phyloP scores from a whole-genome alignment of 2,113 vertebrate genomes.

The Benitochromis conjunctus region DNA sequence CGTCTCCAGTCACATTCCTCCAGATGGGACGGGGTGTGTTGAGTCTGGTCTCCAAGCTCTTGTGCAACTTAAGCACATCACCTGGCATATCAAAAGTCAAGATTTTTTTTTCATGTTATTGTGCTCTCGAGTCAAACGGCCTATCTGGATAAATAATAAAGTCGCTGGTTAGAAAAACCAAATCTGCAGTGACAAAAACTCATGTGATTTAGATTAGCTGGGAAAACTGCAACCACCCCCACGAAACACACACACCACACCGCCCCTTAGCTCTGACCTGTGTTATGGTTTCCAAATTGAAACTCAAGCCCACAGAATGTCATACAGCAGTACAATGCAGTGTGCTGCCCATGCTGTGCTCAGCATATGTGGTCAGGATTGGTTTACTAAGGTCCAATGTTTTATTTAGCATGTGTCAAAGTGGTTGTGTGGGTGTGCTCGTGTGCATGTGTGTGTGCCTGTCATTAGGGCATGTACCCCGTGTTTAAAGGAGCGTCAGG shows the following conservation, averaged over 20 bases:
- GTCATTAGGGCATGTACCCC: not conserved
- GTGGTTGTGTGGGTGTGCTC: conserved; percentile 24
- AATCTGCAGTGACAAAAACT: conserved; percentile 5
- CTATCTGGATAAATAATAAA: not conserved
- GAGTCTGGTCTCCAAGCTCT: conserved; percentile 21
- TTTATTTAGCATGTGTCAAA: conserved; percentile 71
- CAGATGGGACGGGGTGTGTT: conserved; percentile 29
- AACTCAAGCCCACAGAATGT: conserved; percentile 58
- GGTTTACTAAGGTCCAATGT: conserved; percentile 64
- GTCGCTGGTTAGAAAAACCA: not conserved
- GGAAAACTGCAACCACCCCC: not conserved
- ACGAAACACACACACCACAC: not conserved
- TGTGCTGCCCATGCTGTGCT: conserved; percentile 48
- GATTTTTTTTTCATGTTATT: not conserved
- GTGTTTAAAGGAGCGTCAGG: conserved; percentile 21
- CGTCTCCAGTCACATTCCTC: conserved; percentile 23
- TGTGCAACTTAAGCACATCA: conserved; percentile 24
- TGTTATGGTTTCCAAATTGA: conserved; percentile 60
- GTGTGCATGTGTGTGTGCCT: not conserved
- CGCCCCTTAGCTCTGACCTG: not conserved
- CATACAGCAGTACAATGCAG: conserved; percentile 61
- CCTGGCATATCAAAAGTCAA: conserved; percentile 4
- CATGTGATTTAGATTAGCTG: conserved; percentile 37
- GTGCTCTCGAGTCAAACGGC: not conserved
- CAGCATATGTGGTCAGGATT: conserved; percentile 68